Percentiles rank a stretch among this genome's conserved stretches.
phyloP scores from a whole-genome alignment of 2,797 vertebrate species.

The Acanthurus tractus region DNA sequence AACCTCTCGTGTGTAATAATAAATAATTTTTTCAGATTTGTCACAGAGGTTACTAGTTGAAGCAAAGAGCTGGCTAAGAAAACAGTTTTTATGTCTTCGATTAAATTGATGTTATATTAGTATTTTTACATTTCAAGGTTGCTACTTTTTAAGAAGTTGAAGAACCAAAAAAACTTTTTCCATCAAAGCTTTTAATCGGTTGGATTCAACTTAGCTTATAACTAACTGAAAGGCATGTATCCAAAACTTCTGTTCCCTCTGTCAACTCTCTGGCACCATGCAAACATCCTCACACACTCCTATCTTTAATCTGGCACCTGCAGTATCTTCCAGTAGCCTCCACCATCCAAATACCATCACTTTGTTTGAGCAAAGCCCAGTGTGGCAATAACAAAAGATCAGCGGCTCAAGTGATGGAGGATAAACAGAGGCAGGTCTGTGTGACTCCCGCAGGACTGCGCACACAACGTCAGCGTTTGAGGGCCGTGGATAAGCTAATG shows the following conservation, averaged over 20 bases:
- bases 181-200: too few species aligned
- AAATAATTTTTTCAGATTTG: too few species aligned
- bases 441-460: constrained; percentile 30
- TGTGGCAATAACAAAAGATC: constrained; percentile 65
- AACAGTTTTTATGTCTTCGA: too few species aligned
- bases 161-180: too few species aligned
- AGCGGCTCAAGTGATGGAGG: constrained; percentile 63
- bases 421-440: constrained; percentile 65
- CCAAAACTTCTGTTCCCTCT: not conserved
- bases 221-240: not conserved
- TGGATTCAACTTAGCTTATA: too few species aligned
- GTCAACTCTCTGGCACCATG: constrained; percentile 27
- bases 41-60: too few species aligned
- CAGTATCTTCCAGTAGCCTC: constrained; percentile 29
- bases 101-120: too few species aligned
- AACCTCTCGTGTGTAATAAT: too few species aligned
- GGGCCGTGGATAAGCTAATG: constrained; percentile 21
- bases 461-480: constrained; percentile 31
- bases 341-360: constrained; percentile 53
- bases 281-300: constrained; percentile 22
- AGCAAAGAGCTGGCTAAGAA: too few species aligned
- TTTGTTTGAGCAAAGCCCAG: constrained; percentile 64
- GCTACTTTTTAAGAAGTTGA: too few species aligned
- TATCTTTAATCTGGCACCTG: constrained; percentile 44
- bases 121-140: too few species aligned